These are phyloP conservation scores for Entomobrya multifasciata DNA, from an alignment of 2,888 invertebrate species.

Conservation along the genomic window DNA sequence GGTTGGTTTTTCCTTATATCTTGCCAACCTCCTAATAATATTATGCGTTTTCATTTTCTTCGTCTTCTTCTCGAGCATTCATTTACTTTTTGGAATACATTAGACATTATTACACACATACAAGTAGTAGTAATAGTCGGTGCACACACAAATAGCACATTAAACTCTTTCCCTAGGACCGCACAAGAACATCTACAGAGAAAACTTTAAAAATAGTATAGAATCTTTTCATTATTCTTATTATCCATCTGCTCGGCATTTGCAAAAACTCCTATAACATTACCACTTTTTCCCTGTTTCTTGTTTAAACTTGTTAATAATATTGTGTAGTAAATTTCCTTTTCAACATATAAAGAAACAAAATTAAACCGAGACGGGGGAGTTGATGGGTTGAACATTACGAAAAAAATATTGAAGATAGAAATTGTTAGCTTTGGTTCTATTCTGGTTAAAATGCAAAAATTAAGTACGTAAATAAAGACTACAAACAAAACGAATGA, in stretches of 20 bases:
- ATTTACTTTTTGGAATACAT: slow-evolving; percentile 4
- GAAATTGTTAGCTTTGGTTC: no score
- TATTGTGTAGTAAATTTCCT: slow-evolving; percentile 50
- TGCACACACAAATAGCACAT: neutral
- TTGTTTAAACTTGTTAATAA: slow-evolving; percentile 28
- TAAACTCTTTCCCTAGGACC: neutral
- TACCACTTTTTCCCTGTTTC: slow-evolving; percentile 4
- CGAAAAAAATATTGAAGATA: slow-evolving; percentile 6
- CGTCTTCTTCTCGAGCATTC: slow-evolving; percentile 10
- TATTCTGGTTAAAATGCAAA: no score
- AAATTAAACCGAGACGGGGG: slow-evolving; percentile 47
- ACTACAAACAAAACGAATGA: no score
- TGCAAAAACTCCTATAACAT: slow-evolving; percentile 7
- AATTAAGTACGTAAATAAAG: no score
- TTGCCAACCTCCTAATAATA: slow-evolving; percentile 12
- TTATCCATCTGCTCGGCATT: neutral
- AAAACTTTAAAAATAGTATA: neutral
- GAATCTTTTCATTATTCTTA: neutral
- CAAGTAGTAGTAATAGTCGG: neutral
- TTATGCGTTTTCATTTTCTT: neutral
- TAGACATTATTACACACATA: slow-evolving; percentile 5
- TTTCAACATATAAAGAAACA: slow-evolving; percentile 28
- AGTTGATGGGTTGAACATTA: neutral
- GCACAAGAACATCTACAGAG: neutral
- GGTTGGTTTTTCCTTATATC: slow-evolving; percentile 37